Conservation (phyloP, 2,888 invertebrate species). For the Pyrrhosoma nymphula region DNA sequence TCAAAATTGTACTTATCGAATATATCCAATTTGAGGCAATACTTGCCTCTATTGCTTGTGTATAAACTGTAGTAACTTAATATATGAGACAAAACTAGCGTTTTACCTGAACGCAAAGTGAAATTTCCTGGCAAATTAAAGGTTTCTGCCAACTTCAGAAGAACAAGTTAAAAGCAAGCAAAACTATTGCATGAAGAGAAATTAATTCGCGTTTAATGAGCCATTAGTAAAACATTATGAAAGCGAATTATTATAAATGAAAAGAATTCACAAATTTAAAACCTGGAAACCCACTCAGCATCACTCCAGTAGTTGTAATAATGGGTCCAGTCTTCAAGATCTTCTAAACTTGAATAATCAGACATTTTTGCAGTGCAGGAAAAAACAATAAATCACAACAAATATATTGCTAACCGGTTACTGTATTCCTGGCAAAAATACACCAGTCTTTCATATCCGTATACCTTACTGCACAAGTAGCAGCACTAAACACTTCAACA, state of each 20-base stretch:
- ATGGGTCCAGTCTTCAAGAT: constrained; percentile 66
- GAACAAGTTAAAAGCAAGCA: not conserved
- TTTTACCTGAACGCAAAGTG: no score
- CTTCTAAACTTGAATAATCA: constrained; percentile 60
- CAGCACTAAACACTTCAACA: no score
- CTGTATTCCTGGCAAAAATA: not conserved
- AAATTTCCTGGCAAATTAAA: not conserved
- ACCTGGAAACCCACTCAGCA: constrained; percentile 66
- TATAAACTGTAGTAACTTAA: no score
- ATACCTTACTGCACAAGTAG: not conserved
- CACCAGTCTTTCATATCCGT: no score
- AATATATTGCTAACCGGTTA: not conserved
- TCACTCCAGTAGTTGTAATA: constrained; percentile 63
- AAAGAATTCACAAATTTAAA: constrained; percentile 36
- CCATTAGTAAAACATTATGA: not conserved
- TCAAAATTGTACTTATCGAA: no score
- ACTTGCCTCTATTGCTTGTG: no score
- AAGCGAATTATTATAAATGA: not conserved
- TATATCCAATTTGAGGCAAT: no score
- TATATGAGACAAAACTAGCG: no score
- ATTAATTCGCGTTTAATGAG: not conserved
- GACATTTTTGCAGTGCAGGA: constrained; percentile 16
- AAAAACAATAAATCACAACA: not conserved
- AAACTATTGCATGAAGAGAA: not conserved
- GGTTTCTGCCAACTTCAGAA: not conserved